Percentiles rank a stretch among this genome's conserved stretches.
These are phyloP conservation scores for Sebastiscus albofasciatus DNA, from an alignment of 2,797 vertebrate genomes.

Conservation along the genomic window DNA sequence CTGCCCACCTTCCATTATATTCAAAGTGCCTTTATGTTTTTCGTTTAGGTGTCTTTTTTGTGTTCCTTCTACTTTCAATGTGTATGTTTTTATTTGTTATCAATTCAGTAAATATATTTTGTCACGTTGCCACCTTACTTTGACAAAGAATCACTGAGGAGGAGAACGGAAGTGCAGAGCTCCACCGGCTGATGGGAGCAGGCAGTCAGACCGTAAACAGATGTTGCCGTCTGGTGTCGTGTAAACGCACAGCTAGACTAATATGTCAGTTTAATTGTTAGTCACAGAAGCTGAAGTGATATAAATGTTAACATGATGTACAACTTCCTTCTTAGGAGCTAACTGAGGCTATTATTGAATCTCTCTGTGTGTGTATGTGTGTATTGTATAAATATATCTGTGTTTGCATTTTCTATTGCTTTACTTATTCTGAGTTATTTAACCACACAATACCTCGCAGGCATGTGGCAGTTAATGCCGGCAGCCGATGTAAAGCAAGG, in stretches of 20 bases:
- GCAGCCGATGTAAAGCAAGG: constrained; percentile 23
- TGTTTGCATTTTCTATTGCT: neutral
- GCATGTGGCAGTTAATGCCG: constrained; percentile 5
- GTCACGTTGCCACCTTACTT: neutral
- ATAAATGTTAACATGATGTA: neutral
- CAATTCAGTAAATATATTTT: neutral
- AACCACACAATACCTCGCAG: neutral
- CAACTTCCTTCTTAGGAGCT: neutral
- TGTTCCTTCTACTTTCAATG: neutral
- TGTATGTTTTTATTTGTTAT: neutral
- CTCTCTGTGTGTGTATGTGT: neutral
- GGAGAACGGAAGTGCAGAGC: neutral
- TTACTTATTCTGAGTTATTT: neutral
- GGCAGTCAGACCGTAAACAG: neutral
- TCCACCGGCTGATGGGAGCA: neutral
- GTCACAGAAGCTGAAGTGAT: neutral
- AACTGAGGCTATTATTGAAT: neutral
- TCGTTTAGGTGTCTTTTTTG: neutral
- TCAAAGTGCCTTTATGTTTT: neutral
- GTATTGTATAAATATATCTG: neutral
- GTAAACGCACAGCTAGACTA: neutral
- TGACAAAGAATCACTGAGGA: neutral
- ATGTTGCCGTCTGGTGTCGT: neutral
- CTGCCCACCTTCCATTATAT: neutral
- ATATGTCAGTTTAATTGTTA: constrained; percentile 1